Evolutionary conservation across 2,113 vertebrate genomes (phyloP).

Genomic region (zebrafish (Danio rerio)): DNA sequence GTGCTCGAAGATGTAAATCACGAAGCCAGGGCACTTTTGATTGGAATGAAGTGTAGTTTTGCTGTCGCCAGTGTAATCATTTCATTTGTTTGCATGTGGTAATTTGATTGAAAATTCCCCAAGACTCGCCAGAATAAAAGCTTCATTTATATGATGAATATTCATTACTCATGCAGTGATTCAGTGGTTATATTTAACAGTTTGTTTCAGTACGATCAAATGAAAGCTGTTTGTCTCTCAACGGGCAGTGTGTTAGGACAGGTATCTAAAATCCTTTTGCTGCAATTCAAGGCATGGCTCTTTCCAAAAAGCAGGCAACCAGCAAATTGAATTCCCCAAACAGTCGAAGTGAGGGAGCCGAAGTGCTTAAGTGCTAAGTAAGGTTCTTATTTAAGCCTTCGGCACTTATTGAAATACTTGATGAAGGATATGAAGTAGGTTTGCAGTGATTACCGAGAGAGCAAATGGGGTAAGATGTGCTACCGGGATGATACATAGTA

Average conservation of each 20-base stretch:
- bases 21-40: neutral
- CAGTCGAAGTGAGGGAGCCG: neutral
- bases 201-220: neutral
- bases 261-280: constrained; percentile 17
- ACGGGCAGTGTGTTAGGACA: neutral
- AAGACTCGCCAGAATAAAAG: neutral
- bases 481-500: too few relatives aligned
- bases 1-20: constrained; percentile 8
- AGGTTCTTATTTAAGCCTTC: constrained; percentile 4
- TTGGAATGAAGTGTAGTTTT: neutral
- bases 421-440: neutral
- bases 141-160: neutral
- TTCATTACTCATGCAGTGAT: neutral
- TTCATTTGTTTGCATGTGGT: neutral
- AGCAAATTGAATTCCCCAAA: constrained; percentile 38
- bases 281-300: constrained; percentile 27
- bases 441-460: neutral
- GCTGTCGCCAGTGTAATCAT: neutral
- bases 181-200: neutral
- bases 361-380: constrained; percentile 15
- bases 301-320: constrained; percentile 40
- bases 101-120: neutral
- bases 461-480: too few relatives aligned
- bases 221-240: constrained; percentile 7
- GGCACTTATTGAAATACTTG: constrained; percentile 10